Evolutionary conservation across 2,888 invertebrate species (phyloP), one percentile per base, ranked within the genome.

Genomic region (Psylliodes chrysocephalus): DNA sequence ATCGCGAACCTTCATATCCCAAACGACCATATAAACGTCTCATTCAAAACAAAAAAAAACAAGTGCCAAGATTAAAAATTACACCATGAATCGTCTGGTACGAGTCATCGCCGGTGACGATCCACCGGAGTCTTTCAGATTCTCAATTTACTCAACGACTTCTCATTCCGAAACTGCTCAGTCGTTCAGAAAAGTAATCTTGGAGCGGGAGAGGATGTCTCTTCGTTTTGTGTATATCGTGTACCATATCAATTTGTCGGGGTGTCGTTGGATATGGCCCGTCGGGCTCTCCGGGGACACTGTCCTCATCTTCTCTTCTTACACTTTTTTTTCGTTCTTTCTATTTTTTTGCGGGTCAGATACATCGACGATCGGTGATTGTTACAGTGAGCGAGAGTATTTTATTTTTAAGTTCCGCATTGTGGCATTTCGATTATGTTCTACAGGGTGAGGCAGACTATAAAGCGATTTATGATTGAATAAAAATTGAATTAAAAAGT

Each of bases 121-220:
- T 28, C 28, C 28, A 28, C 15, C 19, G 14, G 14, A 12, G 28
- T 7, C 28, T 25, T 28, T 28, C 17, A 22, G 38, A 57, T 35
- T 57, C 47, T 19, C 57, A 47, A 57, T 57, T 57, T 57, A 57
- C 35, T 57, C 47, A 57, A 57, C 57, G 57, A 57, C 57, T 47
- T 35, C 57, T 57, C 47, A 57, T 57, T 57, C 38, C 57, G 57
- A 57, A 57, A 57, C 57, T 57, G 35, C 57, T 57, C 47, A 56
- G 44, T 47, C 56, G 56, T 56, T 22, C 57, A 47, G 57, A 47
- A 57, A 57, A 57, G 47, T 47, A 57, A 57, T 38, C 47, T 57
- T 33, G 47, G 22, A 57, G 17, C 12, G 14, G 38, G 2, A 33
- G 19, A 47, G 15, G 49, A 49, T 12, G 28, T 49, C 49, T 28